Evolutionary conservation across 1,140 invertebrate genomes (phyloP).

Genomic region (Caenorhabditis briggsae): DNA sequence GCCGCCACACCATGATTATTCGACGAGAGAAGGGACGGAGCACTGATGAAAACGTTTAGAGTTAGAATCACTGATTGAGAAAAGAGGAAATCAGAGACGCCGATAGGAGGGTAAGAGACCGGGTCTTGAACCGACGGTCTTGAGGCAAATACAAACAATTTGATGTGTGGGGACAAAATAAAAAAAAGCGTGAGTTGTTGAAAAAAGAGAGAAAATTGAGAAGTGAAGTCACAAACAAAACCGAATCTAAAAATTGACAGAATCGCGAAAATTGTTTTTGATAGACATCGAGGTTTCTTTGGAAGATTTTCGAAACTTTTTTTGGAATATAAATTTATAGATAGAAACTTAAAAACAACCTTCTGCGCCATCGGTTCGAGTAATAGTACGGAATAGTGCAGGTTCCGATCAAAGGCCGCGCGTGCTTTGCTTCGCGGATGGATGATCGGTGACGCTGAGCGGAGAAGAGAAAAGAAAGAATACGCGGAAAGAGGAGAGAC

Average conservation of each 20-base stretch:
- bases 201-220: background rate
- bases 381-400: constrained; percentile 40
- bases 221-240: background rate
- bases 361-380: background rate
- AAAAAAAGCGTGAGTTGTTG: constrained; percentile 36
- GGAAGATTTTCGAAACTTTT: too few relatives aligned
- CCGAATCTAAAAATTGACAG: background rate
- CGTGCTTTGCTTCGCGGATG: constrained; percentile 47
- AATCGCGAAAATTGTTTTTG: background rate
- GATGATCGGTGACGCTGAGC: constrained; percentile 45
- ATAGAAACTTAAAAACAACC: too few relatives aligned
- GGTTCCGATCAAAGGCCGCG: constrained; percentile 39
- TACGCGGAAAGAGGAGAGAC: background rate
- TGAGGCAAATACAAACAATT: constrained; percentile 50
- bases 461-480: background rate
- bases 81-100: constrained; percentile 23
- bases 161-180: background rate
- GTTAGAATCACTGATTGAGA: background rate
- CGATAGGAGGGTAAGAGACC: constrained; percentile 2
- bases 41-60: background rate
- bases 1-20: background rate
- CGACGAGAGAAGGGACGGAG: background rate
- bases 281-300: background rate
- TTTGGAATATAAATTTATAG: too few relatives aligned
- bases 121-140: constrained; percentile 43